Base-by-base conservation (phyloP, 2,888 invertebrate species). In the Drosophila anomelani region DNA sequence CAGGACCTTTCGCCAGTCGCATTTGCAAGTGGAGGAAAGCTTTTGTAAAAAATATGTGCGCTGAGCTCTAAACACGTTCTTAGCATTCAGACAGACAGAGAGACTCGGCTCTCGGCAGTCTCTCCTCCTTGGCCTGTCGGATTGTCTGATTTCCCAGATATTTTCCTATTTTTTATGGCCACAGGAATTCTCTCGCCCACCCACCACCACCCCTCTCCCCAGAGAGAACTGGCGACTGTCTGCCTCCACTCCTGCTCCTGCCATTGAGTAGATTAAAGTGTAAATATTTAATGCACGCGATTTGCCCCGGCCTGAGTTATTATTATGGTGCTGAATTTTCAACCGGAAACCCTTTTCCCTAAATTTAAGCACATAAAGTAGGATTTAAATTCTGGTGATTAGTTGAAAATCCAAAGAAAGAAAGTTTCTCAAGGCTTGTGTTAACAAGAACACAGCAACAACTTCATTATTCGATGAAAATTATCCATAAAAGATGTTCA, bases 211-310 rank as follows among this genome's bases (percentile, higher is more conserved):
- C 38, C 17, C 15, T 38, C 29, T 10, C 68, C 68, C 68, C 56
- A 41, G 71, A 56, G 47, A 20, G 15, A 47, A 26, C n/a, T 38
- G 6, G 46, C 15, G 44, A 44, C 66, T 64, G 47, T 60, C 56
- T 69, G 79, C 77, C 85, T 73, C 32, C 68, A 46, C 68, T 56
- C 68, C 51, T 60, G 69, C 84, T 78, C 64, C 70, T 77, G 82
- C 82, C 88, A 88, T 89, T 85, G 88, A 89, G 89, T 85, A 88
- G 85, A 85, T 85, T 85, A 85, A 85, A 85, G 78, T 88, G 78
- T 85, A 82, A 85, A 85, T 85, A 85, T 85, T 85, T 85, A 85
- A 85, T 85, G 78, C 82, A 75, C 72, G 80, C 80, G 84, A 84
- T 84, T 87, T 87, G 80, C 55, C 55, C 54, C 73, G 73, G 79